These are phyloP conservation scores for Nephrocerus scutellatus DNA, from an alignment of 2,888 invertebrate species.

Conservation along the genomic window DNA sequence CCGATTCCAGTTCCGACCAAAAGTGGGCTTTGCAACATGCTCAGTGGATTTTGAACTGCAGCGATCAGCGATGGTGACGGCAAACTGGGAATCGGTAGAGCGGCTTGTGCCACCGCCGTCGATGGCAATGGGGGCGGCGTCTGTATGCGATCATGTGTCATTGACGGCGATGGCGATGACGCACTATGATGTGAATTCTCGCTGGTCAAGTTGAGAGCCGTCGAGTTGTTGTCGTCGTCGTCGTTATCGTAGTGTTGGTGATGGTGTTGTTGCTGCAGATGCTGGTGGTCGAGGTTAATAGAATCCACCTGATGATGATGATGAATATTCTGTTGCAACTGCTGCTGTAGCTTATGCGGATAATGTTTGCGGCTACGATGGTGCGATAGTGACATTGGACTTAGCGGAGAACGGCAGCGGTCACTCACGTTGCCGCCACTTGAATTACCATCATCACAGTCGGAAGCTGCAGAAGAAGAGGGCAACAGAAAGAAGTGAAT, in stretches of 20 bases:
- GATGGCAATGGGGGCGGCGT: constrained; percentile 25
- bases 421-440: constrained; percentile 44
- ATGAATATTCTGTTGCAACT: constrained; percentile 1
- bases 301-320: too few species aligned
- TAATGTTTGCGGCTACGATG: too few species aligned
- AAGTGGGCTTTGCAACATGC: constrained; percentile 27
- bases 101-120: constrained; percentile 21
- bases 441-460: constrained; percentile 45
- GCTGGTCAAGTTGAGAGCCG: constrained; percentile 43
- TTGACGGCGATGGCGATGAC: constrained; percentile 35
- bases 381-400: constrained; percentile 32
- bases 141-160: constrained; percentile 23
- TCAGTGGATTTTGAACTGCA: constrained; percentile 18
- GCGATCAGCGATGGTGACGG: constrained; percentile 23
- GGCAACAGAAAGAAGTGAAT: background rate
- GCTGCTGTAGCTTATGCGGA: constrained; percentile 12
- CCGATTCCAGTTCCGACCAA: constrained; percentile 20
- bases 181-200: constrained; percentile 42
- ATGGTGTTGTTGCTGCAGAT: constrained; percentile 12
- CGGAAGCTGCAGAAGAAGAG: constrained; percentile 39
- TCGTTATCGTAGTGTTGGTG: constrained; percentile 17
- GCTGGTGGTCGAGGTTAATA: constrained; percentile 6
- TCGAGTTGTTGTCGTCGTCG: constrained; percentile 36
- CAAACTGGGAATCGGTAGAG: constrained; percentile 30
- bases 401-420: constrained; percentile 43